Evolutionary conservation across 1,140 invertebrate species (phyloP).

Genomic region (Drosophila equinoxialis): DNA sequence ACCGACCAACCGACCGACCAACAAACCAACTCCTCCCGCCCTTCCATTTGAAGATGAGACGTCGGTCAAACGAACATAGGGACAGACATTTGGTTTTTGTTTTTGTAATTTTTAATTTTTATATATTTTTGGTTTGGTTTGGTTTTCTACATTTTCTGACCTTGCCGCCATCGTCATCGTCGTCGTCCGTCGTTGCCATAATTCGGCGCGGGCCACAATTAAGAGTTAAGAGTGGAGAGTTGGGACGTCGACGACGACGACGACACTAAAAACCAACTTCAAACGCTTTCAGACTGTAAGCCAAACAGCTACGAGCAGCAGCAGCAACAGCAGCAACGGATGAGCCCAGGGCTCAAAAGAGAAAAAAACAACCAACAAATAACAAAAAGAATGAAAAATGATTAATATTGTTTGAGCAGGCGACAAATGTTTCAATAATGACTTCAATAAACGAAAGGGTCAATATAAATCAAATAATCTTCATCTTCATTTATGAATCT

Average conservation of each 20-base stretch:
- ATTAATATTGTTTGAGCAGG: constrained; percentile 48
- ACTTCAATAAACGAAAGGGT: neutral
- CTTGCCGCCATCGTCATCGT: constrained; percentile 37
- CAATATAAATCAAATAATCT: no score
- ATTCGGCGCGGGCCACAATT: constrained; percentile 49
- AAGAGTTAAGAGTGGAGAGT: constrained; percentile 29
- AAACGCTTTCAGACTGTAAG: constrained; percentile 20
- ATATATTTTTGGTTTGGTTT: constrained; percentile 10
- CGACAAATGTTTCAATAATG: constrained; percentile 30
- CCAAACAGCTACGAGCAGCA: constrained; percentile 14
- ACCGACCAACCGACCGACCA: constrained; percentile 16
- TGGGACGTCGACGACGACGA: constrained; percentile 7
- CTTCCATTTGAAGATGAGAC: neutral
- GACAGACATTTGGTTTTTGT: constrained; percentile 5
- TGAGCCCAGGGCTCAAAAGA: constrained; percentile 36
- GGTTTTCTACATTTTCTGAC: constrained; percentile 40
- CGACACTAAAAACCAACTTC: constrained; percentile 19
- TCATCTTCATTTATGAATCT: no score
- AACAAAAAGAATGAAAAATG: constrained; percentile 35
- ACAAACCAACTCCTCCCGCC: constrained; percentile 8
- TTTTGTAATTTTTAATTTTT: constrained; percentile 4
- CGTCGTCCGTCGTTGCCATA: constrained; percentile 5
- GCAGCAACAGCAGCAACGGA: constrained; percentile 25
- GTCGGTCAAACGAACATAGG: neutral
- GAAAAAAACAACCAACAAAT: constrained; percentile 14